These are phyloP conservation scores for Cheilosia vernalis DNA, from an alignment of 2,888 invertebrate species.

Conservation along the genomic window DNA sequence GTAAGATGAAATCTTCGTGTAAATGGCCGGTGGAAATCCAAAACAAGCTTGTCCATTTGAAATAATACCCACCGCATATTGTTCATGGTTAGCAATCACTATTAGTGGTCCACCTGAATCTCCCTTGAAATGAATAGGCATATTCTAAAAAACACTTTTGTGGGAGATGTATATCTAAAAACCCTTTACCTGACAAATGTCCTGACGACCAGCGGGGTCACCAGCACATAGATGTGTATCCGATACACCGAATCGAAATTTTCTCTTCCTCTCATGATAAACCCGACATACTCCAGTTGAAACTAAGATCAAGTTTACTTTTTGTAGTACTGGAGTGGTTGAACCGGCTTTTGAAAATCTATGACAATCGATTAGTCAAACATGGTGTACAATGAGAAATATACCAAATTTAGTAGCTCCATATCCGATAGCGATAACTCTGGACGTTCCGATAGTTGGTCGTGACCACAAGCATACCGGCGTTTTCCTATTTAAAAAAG, in stretches of 20 bases:
- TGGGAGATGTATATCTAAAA: background rate
- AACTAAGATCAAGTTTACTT: slow-evolving; percentile 40
- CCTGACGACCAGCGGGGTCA: slow-evolving; percentile 51
- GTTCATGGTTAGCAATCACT: background rate
- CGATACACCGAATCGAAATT: slow-evolving; percentile 49
- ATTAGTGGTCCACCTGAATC: slow-evolving; percentile 65
- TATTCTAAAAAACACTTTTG: too few species aligned
- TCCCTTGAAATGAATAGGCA: slow-evolving; percentile 22
- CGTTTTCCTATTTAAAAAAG: slow-evolving; percentile 16
- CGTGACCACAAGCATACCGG: slow-evolving; percentile 53
- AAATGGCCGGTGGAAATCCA: slow-evolving; percentile 63
- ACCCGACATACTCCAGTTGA: slow-evolving; percentile 14
- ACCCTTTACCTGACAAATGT: slow-evolving; percentile 52
- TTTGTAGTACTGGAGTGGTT: slow-evolving; percentile 45
- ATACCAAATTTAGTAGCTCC: slow-evolving; percentile 60
- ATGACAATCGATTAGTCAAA: background rate
- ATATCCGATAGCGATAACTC: slow-evolving; percentile 60
- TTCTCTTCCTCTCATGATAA: slow-evolving; percentile 45
- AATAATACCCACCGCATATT: slow-evolving; percentile 59
- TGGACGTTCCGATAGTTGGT: slow-evolving; percentile 20
- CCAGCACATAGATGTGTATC: slow-evolving; percentile 56
- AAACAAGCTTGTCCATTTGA: slow-evolving; percentile 61
- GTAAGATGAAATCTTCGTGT: slow-evolving; percentile 49
- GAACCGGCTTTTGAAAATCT: slow-evolving; percentile 39
- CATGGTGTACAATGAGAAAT: background rate